Evolutionary conservation across 2,113 vertebrate species (phyloP).

Genomic region (Leptodactylus fuscus): DNA sequence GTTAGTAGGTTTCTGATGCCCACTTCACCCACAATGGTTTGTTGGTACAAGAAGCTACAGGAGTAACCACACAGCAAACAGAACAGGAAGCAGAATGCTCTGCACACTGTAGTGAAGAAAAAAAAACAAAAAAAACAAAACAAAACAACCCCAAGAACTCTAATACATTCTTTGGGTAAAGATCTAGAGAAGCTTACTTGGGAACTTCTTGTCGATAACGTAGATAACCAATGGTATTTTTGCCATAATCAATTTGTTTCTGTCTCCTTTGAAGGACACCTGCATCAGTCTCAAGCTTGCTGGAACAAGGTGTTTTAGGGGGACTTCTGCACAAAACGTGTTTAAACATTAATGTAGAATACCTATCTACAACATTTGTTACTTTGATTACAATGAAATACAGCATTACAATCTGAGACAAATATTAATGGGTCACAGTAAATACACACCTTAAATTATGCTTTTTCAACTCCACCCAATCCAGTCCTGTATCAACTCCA

Average conservation of each 20-base stretch:
- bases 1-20: too few species aligned
- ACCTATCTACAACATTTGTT: not conserved
- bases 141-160: too few species aligned
- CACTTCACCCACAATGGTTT: too few species aligned
- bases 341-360: not conserved
- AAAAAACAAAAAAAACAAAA: too few species aligned
- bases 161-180: not conserved
- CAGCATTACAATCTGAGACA: too few species aligned
- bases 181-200: constrained; percentile 69
- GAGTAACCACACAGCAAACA: too few species aligned
- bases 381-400: too few species aligned
- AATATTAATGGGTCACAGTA: too few species aligned
- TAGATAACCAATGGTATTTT: constrained; percentile 83
- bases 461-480: constrained; percentile 63
- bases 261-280: constrained; percentile 77
- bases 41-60: too few species aligned
- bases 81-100: too few species aligned
- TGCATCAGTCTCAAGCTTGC: constrained; percentile 78
- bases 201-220: constrained; percentile 83
- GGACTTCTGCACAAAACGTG: not conserved
- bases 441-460: constrained; percentile 38
- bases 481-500: constrained; percentile 79
- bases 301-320: not conserved
- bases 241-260: constrained; percentile 87
- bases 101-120: too few species aligned